Conservation (phyloP, 1,140 invertebrate genomes). For the Drosophila arawakana region DNA sequence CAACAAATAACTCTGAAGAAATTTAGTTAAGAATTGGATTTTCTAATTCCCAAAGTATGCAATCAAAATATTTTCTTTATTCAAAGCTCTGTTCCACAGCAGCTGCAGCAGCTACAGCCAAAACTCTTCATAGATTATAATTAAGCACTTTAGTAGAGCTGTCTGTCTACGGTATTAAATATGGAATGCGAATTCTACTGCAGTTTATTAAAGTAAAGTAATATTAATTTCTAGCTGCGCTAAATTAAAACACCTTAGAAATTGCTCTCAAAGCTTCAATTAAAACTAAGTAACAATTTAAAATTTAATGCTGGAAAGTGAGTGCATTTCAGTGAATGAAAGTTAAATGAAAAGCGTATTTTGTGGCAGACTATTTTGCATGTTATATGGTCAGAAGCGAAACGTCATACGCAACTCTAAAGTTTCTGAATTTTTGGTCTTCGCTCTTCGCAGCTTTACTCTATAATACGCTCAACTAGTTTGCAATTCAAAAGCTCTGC, state of each 20-base stretch:
- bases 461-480: slow-evolving; percentile 58
- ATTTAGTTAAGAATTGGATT: background rate
- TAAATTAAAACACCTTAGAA: too few relatives aligned
- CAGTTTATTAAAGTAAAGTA: background rate
- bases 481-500: slow-evolving; percentile 60
- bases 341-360: background rate
- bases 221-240: too few relatives aligned
- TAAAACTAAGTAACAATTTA: slow-evolving; percentile 16
- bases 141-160: slow-evolving; percentile 1
- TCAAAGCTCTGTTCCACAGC: too few relatives aligned
- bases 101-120: too few relatives aligned
- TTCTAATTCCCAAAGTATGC: too few relatives aligned
- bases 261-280: background rate
- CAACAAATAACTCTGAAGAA: slow-evolving; percentile 9
- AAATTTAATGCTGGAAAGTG: background rate
- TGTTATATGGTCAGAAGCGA: background rate
- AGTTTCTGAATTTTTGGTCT: background rate
- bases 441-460: background rate
- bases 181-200: background rate
- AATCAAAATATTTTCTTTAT: too few relatives aligned
- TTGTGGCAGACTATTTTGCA: background rate
- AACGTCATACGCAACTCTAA: slow-evolving; percentile 1
- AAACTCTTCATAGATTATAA: slow-evolving; percentile 1
- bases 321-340: too few relatives aligned
- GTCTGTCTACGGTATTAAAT: background rate